Base-by-base conservation (phyloP, 1,140 invertebrate species). In the Frieseomelitta varia region DNA sequence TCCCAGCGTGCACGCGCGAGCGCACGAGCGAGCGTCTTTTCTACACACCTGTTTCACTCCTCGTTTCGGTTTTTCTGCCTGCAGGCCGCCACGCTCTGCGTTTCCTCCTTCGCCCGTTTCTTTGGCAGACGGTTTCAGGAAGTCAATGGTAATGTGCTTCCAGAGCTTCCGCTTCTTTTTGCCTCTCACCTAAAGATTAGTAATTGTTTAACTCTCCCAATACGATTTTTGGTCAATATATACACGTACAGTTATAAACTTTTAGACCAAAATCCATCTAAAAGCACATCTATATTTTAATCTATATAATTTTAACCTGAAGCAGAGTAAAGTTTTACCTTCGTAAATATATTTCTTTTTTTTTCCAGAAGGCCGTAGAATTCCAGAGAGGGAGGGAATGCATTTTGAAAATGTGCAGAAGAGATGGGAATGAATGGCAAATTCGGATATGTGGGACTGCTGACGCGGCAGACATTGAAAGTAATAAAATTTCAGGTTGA, bases 401-500 rank as follows among this genome's bases (percentile, higher is more conserved):
- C 67, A 21, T 24, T 15, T 27, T 19, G 11, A 69, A 39, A 34
- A n/a, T 34, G 67, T 15, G 39, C 30, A 14, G 19, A 15, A 17
- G 2, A 14, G 21, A 47, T n/a, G 12, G n/a, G 17, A 30, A 67
- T 67, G 15, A 34, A 79, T 27, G 63, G 4, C 24, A 39, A 30
- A 27, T 73, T 53, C 14, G 47, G 3, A 53, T 73, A 67, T 19
- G 61, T 67, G 17, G 17, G 51, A 55, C 39, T 24, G 3, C 6
- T 10, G 58, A 73, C 47, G 39, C 17, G 56, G 67, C 27, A 81
- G 65, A 72, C 55, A 63, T 81, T 14, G 71, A 74, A 63, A 73
- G 72, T 81, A 81, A 81, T 75, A 81, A 74, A 81, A 74, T 74
- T 51, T 74, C 79, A 51, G 24, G 19, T 17, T 15, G n/a, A 34